Evolutionary conservation across 2,113 vertebrate species (phyloP).

Genomic region (Mus musculus): DNA sequence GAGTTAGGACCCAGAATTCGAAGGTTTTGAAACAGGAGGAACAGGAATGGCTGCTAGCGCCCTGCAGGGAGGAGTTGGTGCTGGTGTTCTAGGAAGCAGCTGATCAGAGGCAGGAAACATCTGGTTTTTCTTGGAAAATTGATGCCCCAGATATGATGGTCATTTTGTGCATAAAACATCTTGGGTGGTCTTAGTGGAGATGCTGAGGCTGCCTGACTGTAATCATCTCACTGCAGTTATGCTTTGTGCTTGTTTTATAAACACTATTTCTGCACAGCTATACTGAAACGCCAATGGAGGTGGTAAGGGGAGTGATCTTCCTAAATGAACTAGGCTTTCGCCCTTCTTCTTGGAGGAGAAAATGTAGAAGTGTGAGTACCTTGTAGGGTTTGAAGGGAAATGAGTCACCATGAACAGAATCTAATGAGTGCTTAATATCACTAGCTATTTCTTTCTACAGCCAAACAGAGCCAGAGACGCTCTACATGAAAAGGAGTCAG

Average conservation of each 20-base stretch:
- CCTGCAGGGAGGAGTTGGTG: background rate
- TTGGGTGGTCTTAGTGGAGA: background rate
- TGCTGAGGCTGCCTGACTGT: background rate
- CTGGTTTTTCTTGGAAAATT: background rate
- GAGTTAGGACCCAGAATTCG: background rate
- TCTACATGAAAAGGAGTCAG: background rate
- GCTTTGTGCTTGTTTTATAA: background rate
- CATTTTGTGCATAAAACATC: background rate
- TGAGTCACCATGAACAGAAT: background rate
- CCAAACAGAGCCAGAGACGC: background rate
- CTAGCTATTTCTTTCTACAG: slow-evolving; percentile 8
- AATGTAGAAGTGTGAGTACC: background rate
- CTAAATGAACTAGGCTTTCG: background rate
- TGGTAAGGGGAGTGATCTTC: background rate
- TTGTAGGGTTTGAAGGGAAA: slow-evolving; percentile 12
- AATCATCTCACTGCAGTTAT: background rate
- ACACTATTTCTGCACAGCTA: background rate
- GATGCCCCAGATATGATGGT: background rate
- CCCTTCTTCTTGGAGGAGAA: background rate
- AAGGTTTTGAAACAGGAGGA: background rate
- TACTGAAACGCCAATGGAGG: background rate
- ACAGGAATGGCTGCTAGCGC: background rate
- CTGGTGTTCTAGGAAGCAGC: background rate
- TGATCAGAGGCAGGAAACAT: background rate
- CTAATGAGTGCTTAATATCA: background rate